Evolutionary conservation across 2,113 vertebrate species (phyloP).

Genomic region (Eolophus roseicapilla): DNA sequence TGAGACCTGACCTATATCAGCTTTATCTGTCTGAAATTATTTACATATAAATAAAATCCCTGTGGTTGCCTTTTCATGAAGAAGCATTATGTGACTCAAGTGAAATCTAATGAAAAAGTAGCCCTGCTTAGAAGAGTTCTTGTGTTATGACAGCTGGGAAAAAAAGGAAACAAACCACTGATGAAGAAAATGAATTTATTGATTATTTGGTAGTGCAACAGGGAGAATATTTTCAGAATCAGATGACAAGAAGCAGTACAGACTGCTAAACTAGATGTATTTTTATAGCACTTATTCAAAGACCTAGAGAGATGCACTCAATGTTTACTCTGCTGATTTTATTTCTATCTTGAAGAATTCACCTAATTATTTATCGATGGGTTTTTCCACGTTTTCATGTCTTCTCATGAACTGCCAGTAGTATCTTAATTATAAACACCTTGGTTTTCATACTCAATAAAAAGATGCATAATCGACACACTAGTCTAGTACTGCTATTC

Average conservation of each 20-base stretch:
- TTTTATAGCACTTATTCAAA: neutral
- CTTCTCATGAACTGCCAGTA: neutral
- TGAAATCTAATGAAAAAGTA: neutral
- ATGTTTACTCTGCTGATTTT: neutral
- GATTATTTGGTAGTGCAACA: constrained; percentile 2
- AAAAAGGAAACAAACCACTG: neutral
- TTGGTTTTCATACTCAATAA: neutral
- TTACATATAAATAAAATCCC: neutral
- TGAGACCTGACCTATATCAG: neutral
- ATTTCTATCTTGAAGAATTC: neutral
- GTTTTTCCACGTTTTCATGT: fast-evolving
- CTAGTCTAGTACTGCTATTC: fast-evolving
- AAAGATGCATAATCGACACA: neutral
- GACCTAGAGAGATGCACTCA: neutral
- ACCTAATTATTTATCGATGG: constrained; percentile 20
- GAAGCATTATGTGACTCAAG: neutral
- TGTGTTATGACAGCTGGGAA: neutral
- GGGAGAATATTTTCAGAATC: neutral
- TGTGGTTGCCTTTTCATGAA: neutral
- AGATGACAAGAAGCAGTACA: neutral
- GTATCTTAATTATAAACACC: neutral
- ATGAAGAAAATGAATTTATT: constrained; percentile 22
- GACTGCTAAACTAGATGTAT: neutral
- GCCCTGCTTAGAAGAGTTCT: neutral
- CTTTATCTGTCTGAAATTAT: neutral